Base-by-base conservation (phyloP, 2,797 vertebrate genomes). In the Cyclura pinguis region DNA sequence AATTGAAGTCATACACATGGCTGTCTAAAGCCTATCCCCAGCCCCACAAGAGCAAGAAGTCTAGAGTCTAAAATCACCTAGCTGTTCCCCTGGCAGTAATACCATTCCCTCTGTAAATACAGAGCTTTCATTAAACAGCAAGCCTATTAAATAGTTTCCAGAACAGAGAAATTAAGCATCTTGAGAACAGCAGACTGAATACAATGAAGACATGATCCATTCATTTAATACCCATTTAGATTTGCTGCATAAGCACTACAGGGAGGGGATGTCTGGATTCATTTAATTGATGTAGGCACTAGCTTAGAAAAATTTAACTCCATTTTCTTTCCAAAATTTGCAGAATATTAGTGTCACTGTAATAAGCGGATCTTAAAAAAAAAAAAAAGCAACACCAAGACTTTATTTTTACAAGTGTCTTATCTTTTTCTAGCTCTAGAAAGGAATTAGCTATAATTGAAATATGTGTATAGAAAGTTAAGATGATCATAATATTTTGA, bases 291-390 rank as follows among this genome's bases (percentile, higher is more conserved):
- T 47, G 38, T 1, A 8, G 47, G 73, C 88, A 86, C 78, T 92
- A 85, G 89, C 88, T 89, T 91, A 80, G 88, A 88, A 74, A 93
- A 94, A 80, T n/a, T 57, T 89, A 92, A 94, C 92, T 84, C 84
- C 22, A 24, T 91, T 91, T 93, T 94, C 84, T 35, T 93, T 92
- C 80, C 90, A 87, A 91, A 73, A 76, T 73, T 55, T 84, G 64
- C 50, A 84, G 4, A 84, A 35, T 72, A 80, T 72, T 72, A 84
- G 20, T 1, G 57, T 85, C 88, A 93, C 92, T 89, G 92, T 87
- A 92, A 86, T 72, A 92, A 88, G 42, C 4, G 4, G 42, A 47
- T 47, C 42, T 47, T 47, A 47, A 47, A 47, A 47, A 47, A 47
- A 42, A 42, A 42, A 47, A 47, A 47, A 47, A 47, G 6, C 29